phyloP scores from a whole-genome alignment of 1,140 invertebrate genomes.

The Physella acuta region DNA sequence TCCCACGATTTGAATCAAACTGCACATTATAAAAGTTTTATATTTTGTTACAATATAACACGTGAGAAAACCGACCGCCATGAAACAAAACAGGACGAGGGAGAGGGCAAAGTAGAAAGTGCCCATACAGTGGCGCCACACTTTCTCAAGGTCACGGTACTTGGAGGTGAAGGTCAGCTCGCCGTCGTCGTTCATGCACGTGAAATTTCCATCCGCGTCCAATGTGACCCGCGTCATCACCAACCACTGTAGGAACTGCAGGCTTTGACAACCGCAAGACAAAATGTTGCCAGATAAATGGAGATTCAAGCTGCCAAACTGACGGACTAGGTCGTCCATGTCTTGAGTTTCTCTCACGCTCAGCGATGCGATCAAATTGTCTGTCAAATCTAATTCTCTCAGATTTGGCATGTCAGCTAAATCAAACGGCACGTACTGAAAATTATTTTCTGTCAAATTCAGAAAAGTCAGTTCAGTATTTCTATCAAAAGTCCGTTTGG shows the following conservation, averaged over 20 bases:
- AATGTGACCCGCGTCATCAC: not conserved
- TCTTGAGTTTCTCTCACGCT: not conserved
- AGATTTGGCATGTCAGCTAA: not conserved
- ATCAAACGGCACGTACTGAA: not conserved
- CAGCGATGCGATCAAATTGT: not conserved
- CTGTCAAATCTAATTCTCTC: not conserved
- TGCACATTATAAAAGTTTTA: not conserved
- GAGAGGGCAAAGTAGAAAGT: not conserved
- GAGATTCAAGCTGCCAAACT: not conserved
- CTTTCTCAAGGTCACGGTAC: not conserved
- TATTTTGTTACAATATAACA: not conserved
- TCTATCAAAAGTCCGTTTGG: not conserved
- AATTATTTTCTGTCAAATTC: not conserved
- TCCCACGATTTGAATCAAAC: not conserved
- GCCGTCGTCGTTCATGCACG: not conserved
- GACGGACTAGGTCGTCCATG: not conserved
- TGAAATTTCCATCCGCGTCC: not conserved
- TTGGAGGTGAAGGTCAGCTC: not conserved
- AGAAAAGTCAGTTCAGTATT: not conserved
- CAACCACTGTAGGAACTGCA: not conserved
- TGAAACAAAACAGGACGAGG: not conserved
- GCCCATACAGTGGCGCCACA: slow-evolving; percentile 1
- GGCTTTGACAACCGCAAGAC: not conserved
- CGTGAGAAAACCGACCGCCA: not conserved
- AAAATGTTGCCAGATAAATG: not conserved